phyloP scores from a whole-genome alignment of 2,797 vertebrate species.

The Picus viridis region DNA sequence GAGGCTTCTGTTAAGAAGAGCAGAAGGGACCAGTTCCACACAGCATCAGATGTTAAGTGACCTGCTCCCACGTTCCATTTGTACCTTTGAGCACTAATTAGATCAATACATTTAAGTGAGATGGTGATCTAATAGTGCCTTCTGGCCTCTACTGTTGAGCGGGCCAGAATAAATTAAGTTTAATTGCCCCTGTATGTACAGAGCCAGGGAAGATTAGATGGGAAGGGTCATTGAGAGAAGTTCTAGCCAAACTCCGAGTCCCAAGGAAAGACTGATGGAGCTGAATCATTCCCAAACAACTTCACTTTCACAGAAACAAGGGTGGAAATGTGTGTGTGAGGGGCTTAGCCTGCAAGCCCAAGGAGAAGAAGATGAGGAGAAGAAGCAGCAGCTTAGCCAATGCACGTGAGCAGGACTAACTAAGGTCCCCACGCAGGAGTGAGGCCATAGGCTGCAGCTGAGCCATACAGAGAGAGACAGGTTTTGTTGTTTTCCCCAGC shows the following conservation, averaged over 20 bases:
- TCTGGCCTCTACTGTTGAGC: conserved; percentile 25
- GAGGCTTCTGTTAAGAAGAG: not conserved
- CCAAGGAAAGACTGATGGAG: not conserved
- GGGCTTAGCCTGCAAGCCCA: not conserved
- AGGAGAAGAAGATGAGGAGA: not conserved
- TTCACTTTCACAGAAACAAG: not conserved
- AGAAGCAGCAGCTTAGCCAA: not conserved
- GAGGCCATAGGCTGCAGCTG: not conserved
- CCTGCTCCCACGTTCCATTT: not conserved
- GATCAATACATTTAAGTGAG: conserved; percentile 48
- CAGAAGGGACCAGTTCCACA: not conserved
- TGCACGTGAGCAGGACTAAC: rapidly evolving
- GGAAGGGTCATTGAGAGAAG: conserved; percentile 13
- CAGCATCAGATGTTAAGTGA: not conserved
- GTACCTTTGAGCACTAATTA: conserved; percentile 51
- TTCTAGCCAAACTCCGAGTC: not conserved
- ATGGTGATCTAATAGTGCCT: conserved; percentile 46
- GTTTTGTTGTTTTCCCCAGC: not conserved
- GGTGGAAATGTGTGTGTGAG: not conserved
- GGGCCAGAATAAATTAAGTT: conserved; percentile 26
- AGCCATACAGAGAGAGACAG: not conserved
- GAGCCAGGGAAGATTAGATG: not conserved
- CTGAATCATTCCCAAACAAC: conserved; percentile 17
- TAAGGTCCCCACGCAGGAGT: rapidly evolving
- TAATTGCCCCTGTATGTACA: conserved; percentile 26